Base-by-base conservation (phyloP, 2,888 invertebrate species). In the Xylota sylvarum region DNA sequence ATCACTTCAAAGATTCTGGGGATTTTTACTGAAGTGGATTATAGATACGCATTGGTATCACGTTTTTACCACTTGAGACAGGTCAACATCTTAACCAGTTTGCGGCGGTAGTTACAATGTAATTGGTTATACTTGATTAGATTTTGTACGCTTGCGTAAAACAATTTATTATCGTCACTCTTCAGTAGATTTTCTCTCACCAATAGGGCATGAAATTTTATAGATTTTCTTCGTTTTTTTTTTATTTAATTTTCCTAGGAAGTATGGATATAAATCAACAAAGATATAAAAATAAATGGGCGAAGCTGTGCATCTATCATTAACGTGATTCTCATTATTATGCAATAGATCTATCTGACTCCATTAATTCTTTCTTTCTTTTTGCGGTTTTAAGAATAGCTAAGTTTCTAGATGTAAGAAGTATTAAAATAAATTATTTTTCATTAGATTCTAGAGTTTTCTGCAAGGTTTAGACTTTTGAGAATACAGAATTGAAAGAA, bases 181-280 rank as follows among this genome's bases (percentile, higher is more conserved):
- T 30, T 52, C n/a, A n/a, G 27, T 48, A 17, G 32, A 65, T 52
- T 55, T 55, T 30, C 27, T 27, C 55, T 27, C 7, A 37, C 7
- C 50, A 67, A 50, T 52, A 19, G 23, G 30, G 56, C 56, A 5
- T 56, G 12, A 37, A 19, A 37, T 6, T 4, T 40, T 43, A 2
- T 30, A 4, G 23, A 46, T 27, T 30, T 5, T 17, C 37, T 40
- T 17, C 23, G 48, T 4, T 52, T 55, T 17, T 17, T 14, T 69
- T 1, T 37, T 9, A 4, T 37, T 37, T 0, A 27, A 23, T 19
- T 69, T 5, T n/a, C 17, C 55, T 14, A 40, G 67, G 40, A 55
- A 69, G 17, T 55, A 48, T 72, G 35, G 23, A 62, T 12, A 62
- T 74, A 64, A 17, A 74, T 74, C 43, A 43, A 14, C 6, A 46